Percentiles rank a stretch among this genome's conserved stretches.
Conservation (phyloP, 2,888 invertebrate species). For the Microctonus brassicae region DNA sequence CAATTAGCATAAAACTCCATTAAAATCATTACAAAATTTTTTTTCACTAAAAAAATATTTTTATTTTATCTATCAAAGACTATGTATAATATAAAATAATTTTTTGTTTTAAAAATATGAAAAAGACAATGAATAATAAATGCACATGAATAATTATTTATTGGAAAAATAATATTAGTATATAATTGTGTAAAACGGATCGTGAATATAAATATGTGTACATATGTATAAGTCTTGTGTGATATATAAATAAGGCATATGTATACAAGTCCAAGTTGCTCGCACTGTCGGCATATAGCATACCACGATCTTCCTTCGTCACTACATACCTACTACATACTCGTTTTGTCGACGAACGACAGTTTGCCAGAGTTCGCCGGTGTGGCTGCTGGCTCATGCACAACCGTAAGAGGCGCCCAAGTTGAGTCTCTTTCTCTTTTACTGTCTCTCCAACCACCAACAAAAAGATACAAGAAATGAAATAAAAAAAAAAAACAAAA, state of each 20-base stretch:
- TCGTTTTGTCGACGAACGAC: constrained; percentile 7
- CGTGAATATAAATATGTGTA: constrained; percentile 1
- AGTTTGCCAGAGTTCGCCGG: neutral
- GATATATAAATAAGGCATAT: neutral
- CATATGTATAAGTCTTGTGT: constrained; percentile 3
- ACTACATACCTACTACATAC: neutral
- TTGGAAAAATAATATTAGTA: neutral
- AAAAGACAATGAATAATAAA: too few species aligned
- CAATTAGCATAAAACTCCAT: too few species aligned
- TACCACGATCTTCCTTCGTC: constrained; percentile 1
- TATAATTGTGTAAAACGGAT: neutral
- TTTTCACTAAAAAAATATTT: too few species aligned
- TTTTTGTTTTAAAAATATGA: too few species aligned
- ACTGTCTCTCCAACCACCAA: neutral
- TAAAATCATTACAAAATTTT: too few species aligned
- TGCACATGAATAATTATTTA: too few species aligned
- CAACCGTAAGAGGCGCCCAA: constrained; percentile 5
- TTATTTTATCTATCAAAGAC: too few species aligned
- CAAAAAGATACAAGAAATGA: neutral
- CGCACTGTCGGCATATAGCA: neutral
- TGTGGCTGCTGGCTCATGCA: too few species aligned
- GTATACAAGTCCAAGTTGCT: neutral
- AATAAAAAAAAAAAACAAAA: neutral
- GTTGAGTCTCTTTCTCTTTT: neutral
- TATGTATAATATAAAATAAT: too few species aligned